Evolutionary conservation across 1,140 invertebrate species (phyloP).

Genomic region (Caerostris extrusa): DNA sequence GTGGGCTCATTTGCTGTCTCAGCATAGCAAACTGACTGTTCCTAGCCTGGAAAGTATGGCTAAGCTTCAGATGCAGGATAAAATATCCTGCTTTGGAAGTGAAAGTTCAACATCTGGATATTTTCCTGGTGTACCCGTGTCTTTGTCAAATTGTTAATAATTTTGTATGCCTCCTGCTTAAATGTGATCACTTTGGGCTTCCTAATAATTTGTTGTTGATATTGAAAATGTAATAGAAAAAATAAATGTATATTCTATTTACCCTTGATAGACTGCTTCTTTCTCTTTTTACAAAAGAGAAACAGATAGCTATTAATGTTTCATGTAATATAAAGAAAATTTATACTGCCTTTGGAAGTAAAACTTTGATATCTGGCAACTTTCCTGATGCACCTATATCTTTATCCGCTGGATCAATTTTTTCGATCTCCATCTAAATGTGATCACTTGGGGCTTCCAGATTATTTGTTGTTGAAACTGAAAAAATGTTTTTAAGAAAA

Average conservation of each 20-base stretch:
- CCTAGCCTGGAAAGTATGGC: conserved; percentile 85
- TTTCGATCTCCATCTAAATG: not conserved
- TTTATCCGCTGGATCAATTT: not conserved
- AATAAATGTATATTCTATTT: not conserved
- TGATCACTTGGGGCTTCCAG: conserved; percentile 11
- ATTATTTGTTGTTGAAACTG: conserved; percentile 1
- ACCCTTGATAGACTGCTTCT: not conserved
- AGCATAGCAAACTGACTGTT: conserved; percentile 87
- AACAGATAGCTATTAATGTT: not conserved
- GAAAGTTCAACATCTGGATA: conserved; percentile 21
- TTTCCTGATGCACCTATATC: conserved; percentile 58
- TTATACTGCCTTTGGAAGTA: not conserved
- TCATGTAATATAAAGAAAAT: too few species aligned
- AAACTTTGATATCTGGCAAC: conserved; percentile 9
- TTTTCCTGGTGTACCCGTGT: conserved; percentile 59
- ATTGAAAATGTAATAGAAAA: not conserved
- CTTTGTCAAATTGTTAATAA: not conserved
- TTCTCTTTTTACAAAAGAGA: not conserved
- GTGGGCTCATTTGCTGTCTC: conserved; percentile 86
- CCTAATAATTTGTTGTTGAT: conserved; percentile 16
- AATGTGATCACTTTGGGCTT: conserved; percentile 25
- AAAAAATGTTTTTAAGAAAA: not conserved
- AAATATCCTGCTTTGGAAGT: conserved; percentile 76
- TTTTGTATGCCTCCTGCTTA: not conserved
- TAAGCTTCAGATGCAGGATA: conserved; percentile 81